A percentile compares a stretch with the other conserved stretches of the same genome.
These are phyloP conservation scores for Hycleus phaleratus DNA, from an alignment of 1,140 invertebrate genomes.

Conservation along the genomic window DNA sequence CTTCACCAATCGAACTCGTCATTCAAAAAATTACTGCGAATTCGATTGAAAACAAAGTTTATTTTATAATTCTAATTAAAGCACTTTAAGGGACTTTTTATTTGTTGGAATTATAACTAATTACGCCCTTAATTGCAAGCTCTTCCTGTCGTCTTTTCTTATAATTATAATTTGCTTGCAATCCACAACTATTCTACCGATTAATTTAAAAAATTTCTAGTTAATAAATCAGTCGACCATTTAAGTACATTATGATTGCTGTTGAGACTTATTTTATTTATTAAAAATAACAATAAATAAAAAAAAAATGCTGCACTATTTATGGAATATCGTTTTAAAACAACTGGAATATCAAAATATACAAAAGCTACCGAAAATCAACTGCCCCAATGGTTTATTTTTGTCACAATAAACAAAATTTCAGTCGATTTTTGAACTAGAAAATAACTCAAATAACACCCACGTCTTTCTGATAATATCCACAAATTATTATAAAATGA, in stretches of 20 bases:
- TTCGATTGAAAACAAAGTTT: neutral
- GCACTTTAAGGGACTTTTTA: conserved; percentile 3
- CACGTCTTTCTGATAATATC: neutral
- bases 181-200: neutral
- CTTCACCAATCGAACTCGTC: neutral
- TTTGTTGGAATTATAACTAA: neutral
- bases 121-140: neutral
- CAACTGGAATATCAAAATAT: neutral
- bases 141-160: neutral
- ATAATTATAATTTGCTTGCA: conserved; percentile 5
- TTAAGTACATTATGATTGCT: conserved; percentile 21
- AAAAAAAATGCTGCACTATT: no score
- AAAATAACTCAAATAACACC: no score
- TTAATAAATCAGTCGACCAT: conserved; percentile 20
- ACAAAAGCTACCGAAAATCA: neutral
- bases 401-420: neutral
- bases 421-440: neutral
- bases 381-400: neutral
- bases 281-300: neutral
- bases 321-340: neutral
- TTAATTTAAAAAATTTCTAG: neutral
- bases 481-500: neutral
- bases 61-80: conserved; percentile 12
- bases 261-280: neutral
- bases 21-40: neutral